Base-by-base conservation (phyloP, 2,888 invertebrate genomes). In the Leucoptera coffeella region DNA sequence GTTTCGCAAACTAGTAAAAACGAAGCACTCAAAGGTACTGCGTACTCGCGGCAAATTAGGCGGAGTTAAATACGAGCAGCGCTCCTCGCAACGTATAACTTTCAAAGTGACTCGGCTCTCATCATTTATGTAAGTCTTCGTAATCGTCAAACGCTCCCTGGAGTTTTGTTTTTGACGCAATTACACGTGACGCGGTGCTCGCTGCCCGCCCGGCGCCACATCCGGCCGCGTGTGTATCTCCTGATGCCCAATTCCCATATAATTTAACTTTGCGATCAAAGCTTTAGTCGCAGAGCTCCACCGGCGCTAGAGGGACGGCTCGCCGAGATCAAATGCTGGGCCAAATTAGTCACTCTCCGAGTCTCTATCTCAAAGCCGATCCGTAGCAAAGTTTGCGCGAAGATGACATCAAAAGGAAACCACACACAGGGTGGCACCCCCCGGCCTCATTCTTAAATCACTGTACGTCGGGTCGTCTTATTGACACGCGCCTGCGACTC, bases 361-460 rank as follows among this genome's bases (percentile, higher is more conserved):
- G 64, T 69, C 69, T 69, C 67, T 69, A 69, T 69, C 69, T 69
- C 69, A 69, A 69, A 69, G 69, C 69, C 69, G 69, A 69, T 69
- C 67, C 65, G 69, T 60, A 67, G 69, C 67, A 69, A 69, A 69
- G 69, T 69, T 69, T 69, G 67, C 67, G 65, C 69, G 67, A 69
- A 69, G 69, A 69, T 69, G 67, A 69, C 69, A 67, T 69, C 69
- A 69, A 69, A 69, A 67, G 69, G 67, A 67, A 69, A 67, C 69
- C 67, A 67, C 67, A 67, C 62, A 67, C 60, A 61, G 61, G 65
- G 69, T 64, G 51, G 65, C 64, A 47, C 51, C 42, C 50, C 41
- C 42, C 57, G 45, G 47, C 58, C 62, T 54, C 64, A 53, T 54
- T 58, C 64, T 62, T 55, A 53, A 55, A 60, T 54, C 60, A n/a